phyloP scores from a whole-genome alignment of 2,113 vertebrate genomes.

The Arenaria interpres region DNA sequence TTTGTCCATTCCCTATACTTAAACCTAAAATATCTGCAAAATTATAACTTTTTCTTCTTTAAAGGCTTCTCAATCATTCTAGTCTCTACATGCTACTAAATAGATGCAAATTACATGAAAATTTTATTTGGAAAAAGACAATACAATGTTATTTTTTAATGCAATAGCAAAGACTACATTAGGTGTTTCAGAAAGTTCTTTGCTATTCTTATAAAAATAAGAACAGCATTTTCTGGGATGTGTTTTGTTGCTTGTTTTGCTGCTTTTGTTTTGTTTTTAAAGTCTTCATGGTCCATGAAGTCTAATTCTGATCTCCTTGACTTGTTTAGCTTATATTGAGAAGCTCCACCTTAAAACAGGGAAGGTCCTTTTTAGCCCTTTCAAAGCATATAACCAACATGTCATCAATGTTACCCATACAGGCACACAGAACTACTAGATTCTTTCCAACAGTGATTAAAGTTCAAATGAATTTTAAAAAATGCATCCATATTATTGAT shows the following conservation, averaged over 20 bases:
- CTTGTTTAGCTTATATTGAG: not conserved
- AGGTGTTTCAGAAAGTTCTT: not conserved
- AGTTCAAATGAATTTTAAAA: not conserved
- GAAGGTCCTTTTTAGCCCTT: not conserved
- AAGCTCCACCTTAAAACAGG: not conserved
- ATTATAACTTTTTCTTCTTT: not conserved
- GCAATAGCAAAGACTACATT: not conserved
- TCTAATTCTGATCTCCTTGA: not conserved
- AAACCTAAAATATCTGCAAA: not conserved
- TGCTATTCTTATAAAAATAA: not conserved
- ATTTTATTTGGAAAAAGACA: not conserved
- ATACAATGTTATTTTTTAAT: not conserved
- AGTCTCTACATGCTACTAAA: not conserved
- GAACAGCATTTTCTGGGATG: not conserved
- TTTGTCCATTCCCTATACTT: not conserved
- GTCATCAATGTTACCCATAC: not conserved
- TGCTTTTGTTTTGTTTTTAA: not conserved
- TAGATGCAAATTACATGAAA: not conserved
- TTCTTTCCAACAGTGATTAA: not conserved
- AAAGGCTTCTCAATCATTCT: not conserved
- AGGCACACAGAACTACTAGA: not conserved
- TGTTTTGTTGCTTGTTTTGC: not conserved
- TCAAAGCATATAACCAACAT: not conserved
- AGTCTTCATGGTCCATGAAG: not conserved
- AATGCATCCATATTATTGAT: not conserved